phyloP scores from a whole-genome alignment of 2,113 vertebrate genomes.

The Brachypteracias leptosomus region DNA sequence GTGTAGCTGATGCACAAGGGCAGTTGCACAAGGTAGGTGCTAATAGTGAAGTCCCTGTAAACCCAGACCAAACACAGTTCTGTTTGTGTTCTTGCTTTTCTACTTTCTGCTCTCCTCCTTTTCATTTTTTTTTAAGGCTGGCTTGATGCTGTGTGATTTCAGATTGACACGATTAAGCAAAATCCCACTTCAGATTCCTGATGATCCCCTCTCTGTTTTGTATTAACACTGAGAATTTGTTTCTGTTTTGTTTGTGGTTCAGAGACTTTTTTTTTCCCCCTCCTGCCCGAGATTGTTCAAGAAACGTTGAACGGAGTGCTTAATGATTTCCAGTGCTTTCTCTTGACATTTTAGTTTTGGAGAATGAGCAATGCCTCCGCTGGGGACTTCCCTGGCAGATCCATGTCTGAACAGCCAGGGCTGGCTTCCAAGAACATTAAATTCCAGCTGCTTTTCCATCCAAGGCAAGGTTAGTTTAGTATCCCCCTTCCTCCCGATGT shows the following conservation, averaged over 20 bases:
- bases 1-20: not conserved
- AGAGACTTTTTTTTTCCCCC: not conserved
- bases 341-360: slow-evolving; percentile 46
- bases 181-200: not conserved
- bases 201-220: not conserved
- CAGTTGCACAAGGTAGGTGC: not conserved
- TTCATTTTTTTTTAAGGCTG: not conserved
- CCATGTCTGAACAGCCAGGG: slow-evolving; percentile 60
- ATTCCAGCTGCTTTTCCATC: slow-evolving; percentile 72
- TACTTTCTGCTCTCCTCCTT: not conserved
- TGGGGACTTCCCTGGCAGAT: slow-evolving; percentile 72
- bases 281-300: slow-evolving; percentile 27
- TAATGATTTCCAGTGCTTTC: slow-evolving; percentile 66
- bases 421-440: slow-evolving; percentile 74
- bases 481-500: slow-evolving; percentile 49
- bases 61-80: not conserved
- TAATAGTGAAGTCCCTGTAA: not conserved
- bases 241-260: not conserved
- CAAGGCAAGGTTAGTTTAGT: slow-evolving; percentile 72
- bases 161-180: not conserved
- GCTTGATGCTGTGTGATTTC: not conserved
- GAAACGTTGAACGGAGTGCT: slow-evolving; percentile 54
- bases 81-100: not conserved
- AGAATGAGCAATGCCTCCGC: slow-evolving; percentile 58
- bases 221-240: slow-evolving; percentile 14